Percentiles rank a stretch among this genome's conserved stretches.
Conservation (phyloP, 2,797 vertebrate genomes). For the Poecilia wingei region DNA sequence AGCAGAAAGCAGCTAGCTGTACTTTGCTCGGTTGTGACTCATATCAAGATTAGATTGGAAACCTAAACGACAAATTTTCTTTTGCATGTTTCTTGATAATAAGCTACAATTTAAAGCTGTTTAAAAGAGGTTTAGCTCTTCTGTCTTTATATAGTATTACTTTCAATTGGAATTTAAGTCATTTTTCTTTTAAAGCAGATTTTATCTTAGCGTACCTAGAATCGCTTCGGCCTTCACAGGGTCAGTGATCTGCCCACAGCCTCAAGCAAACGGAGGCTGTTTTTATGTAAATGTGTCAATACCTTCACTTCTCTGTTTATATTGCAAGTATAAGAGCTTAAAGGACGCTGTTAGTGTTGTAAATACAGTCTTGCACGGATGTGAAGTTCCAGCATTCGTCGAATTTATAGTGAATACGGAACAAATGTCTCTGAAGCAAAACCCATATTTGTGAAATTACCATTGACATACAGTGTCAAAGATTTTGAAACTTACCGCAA, state of each 20-base stretch:
- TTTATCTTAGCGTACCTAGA: slow-evolving; percentile 21
- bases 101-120: background rate
- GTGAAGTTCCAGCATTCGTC: background rate
- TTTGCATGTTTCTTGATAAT: background rate
- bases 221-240: slow-evolving; percentile 11
- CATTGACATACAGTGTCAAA: background rate
- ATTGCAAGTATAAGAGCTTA: slow-evolving; percentile 21
- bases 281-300: slow-evolving; percentile 67
- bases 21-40: slow-evolving; percentile 46
- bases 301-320: slow-evolving; percentile 34
- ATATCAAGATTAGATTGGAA: slow-evolving; percentile 66
- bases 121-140: background rate
- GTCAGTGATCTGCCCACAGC: slow-evolving; percentile 32
- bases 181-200: background rate
- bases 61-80: background rate
- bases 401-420: background rate
- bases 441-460: background rate
- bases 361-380: slow-evolving; percentile 2
- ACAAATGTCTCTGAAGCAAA: background rate
- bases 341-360: slow-evolving; percentile 31
- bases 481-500: background rate
- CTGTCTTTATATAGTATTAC: background rate
- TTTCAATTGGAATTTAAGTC: background rate
- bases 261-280: slow-evolving; percentile 44
- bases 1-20: slow-evolving; percentile 19